Percentiles rank a stretch among this genome's conserved stretches.
Conservation (phyloP, 1,140 invertebrate species). For the Eupristina koningsbergeri region DNA sequence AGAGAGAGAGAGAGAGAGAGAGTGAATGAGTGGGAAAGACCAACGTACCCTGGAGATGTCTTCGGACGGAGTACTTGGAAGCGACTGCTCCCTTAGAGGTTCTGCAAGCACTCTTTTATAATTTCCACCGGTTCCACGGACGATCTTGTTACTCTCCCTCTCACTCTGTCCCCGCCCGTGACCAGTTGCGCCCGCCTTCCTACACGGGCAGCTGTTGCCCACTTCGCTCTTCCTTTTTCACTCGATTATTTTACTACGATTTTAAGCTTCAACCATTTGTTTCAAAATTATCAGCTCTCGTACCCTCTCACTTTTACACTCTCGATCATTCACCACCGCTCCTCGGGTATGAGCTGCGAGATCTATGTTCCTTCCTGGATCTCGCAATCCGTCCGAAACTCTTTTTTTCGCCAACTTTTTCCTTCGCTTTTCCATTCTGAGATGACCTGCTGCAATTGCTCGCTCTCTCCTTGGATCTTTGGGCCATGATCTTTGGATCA, state of each 20-base stretch:
- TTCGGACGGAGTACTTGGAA: conserved; percentile 59
- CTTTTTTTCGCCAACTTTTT: no score
- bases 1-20: no score
- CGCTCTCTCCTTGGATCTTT: no score
- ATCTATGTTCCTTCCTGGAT: no score
- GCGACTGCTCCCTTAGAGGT: conserved; percentile 61
- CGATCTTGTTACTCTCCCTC: conserved; percentile 36
- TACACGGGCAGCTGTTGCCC: conserved; percentile 9
- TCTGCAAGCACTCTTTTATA: conserved; percentile 66
- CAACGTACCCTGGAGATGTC: conserved; percentile 60
- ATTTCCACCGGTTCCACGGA: conserved; percentile 57
- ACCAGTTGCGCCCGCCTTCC: neutral
- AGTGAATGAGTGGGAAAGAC: neutral
- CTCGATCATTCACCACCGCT: no score
- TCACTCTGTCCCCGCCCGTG: conserved; percentile 23
- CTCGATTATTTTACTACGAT: neutral
- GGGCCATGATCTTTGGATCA: no score
- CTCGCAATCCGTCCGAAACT: no score
- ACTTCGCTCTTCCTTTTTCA: conserved; percentile 2
- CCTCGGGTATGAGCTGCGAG: neutral
- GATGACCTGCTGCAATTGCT: no score
- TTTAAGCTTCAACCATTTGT: neutral
- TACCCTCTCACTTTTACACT: no score
- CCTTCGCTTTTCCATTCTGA: no score
- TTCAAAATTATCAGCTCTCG: neutral